phyloP scores from a whole-genome alignment of 2,113 vertebrate genomes.

The Damaliscus lunatus region DNA sequence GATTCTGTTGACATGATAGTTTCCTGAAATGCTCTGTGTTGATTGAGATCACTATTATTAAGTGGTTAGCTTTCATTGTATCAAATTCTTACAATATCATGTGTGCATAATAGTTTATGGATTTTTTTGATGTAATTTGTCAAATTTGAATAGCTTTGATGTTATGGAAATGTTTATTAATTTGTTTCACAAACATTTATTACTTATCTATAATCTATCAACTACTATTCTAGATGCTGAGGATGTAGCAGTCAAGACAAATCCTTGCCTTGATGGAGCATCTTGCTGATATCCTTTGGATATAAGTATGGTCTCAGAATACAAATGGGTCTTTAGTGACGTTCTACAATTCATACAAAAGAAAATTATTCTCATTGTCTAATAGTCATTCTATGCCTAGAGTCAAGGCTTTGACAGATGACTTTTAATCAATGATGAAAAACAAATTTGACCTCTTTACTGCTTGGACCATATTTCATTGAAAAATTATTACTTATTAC shows the following conservation, averaged over 20 bases:
- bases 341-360: neutral
- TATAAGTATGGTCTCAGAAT: neutral
- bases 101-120: neutral
- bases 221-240: neutral
- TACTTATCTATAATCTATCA: neutral
- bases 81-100: neutral
- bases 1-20: neutral
- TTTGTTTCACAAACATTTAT: neutral
- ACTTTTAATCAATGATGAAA: neutral
- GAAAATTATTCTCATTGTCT: neutral
- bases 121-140: neutral
- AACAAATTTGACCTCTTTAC: neutral
- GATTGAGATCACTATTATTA: neutral
- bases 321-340: neutral
- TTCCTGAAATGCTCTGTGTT: neutral
- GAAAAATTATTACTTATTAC: neutral
- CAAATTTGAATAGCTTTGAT: neutral
- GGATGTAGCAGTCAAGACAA: neutral
- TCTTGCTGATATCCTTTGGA: neutral
- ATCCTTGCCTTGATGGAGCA: neutral
- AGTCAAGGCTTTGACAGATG: neutral
- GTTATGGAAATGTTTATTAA: neutral
- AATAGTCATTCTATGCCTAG: neutral
- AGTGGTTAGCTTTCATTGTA: neutral
- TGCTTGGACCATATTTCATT: neutral